Base-by-base conservation (phyloP, 2,888 invertebrate species). In the Ormyrus thymus region DNA sequence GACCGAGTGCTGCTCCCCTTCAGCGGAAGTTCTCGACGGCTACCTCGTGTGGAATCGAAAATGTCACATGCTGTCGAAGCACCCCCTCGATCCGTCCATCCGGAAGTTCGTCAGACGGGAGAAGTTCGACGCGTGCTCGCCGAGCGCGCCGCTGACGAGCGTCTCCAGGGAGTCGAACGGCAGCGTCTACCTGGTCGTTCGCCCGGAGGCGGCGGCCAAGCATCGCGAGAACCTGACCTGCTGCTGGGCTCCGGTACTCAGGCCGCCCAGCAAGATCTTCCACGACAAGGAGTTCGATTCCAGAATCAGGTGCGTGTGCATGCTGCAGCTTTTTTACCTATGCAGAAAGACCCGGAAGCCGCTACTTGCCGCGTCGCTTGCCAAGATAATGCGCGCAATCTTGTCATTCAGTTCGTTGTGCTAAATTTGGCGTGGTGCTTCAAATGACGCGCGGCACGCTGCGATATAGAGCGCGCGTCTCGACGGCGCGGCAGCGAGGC, bases 221-320 rank as follows among this genome's bases (percentile, higher is more conserved):
- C 88, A 89, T 11, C 88, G 91, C 80, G 88, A 84, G 9, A 90
- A 91, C 61, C 79, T 94, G 55, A 88, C 87, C n/a, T 95, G 95
- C 85, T 94, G 94, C 86, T 94, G 94, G 87, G 90, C 90, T 78
- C 88, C 92, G 4, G 93, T 95, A 82, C 90, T 90, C 82, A 90
- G 95, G 80, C 91, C 91, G 1, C 87, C 90, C 46, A 2, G 89
- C 91, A 0, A 87, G 91, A 29, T 84, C 85, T 82, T 84, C 5
- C 82, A 81, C 6, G 87, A 85, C 43, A 82, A 82, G 15, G 84
- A 87, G 5, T 85, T 86, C 69, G 90, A 90, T 78, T 84, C 88
- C 6, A 84, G 84, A 72, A 86, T 90, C 58, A 86, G 84, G 90
- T 89, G 80, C 55, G 15, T 9, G 7, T 46, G 10, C 3, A 29